Conservation (phyloP, 2,113 vertebrate genomes). For the Synchiropus splendidus region DNA sequence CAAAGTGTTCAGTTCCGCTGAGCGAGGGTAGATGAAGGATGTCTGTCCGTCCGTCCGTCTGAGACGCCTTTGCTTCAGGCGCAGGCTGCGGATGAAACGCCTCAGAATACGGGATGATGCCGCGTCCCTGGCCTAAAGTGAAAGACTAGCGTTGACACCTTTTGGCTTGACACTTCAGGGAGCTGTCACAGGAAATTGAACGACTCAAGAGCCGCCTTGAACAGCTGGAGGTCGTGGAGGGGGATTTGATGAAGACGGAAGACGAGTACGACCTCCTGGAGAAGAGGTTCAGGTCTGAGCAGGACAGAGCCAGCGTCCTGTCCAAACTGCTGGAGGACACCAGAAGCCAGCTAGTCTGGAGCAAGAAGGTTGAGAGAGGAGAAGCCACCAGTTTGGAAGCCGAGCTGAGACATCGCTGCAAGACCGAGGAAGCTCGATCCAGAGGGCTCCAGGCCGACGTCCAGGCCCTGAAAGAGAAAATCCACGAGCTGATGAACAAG, state of each 20-base stretch:
- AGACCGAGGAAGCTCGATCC: constrained; percentile 78
- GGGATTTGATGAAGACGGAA: constrained; percentile 93
- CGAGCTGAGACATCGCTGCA: constrained; percentile 76
- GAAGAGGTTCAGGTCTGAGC: constrained; percentile 85
- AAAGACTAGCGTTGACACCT: too few species aligned
- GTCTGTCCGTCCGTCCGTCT: too few species aligned
- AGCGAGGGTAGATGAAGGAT: too few species aligned
- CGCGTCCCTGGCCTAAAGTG: too few species aligned
- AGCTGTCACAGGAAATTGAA: constrained; percentile 81
- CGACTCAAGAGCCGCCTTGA: constrained; percentile 82
- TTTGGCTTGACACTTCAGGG: too few species aligned
- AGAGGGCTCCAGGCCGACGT: constrained; percentile 82
- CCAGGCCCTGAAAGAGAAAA: constrained; percentile 90
- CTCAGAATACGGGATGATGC: too few species aligned
- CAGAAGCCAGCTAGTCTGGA: constrained; percentile 80
- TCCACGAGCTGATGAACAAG: constrained; percentile 94
- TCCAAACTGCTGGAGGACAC: constrained; percentile 84
- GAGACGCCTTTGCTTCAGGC: too few species aligned
- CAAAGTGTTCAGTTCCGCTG: too few species aligned
- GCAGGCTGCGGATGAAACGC: too few species aligned
- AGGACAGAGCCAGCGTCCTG: constrained; percentile 85
- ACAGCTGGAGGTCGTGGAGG: constrained; percentile 87
- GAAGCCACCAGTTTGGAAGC: constrained; percentile 79
- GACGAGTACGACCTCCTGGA: constrained; percentile 90
- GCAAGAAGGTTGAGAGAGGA: constrained; percentile 86